Evolutionary conservation across 1,140 invertebrate species (phyloP).

Genomic region (Trissolcus basalis): DNA sequence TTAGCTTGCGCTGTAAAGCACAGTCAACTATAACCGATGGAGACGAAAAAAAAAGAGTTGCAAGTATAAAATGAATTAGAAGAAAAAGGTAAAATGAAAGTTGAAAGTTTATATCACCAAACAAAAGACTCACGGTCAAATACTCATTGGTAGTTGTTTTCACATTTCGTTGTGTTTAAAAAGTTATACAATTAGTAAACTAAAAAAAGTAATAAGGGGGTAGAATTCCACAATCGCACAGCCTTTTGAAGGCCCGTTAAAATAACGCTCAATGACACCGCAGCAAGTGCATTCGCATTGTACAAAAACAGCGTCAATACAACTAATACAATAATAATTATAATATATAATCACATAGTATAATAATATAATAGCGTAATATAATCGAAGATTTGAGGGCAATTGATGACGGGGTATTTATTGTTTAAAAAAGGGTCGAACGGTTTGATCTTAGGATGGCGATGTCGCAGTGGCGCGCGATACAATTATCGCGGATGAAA

Average conservation of each 20-base stretch:
- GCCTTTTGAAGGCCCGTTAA: conserved; percentile 13
- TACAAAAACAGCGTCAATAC: conserved; percentile 36
- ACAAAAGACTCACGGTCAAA: conserved; percentile 11
- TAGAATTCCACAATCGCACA: conserved; percentile 8
- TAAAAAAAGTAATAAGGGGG: background rate
- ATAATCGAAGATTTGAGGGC: conserved; percentile 10
- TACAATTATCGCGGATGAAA: background rate
- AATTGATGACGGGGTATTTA: conserved; percentile 11
- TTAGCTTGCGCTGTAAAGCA: conserved; percentile 9
- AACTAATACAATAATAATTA: conserved; percentile 16
- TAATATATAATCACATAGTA: conserved; percentile 10
- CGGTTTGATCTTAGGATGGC: conserved; percentile 35
- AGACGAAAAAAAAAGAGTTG: background rate
- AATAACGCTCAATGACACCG: conserved; percentile 10
- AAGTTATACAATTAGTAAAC: conserved; percentile 10
- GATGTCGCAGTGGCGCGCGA: too few species aligned
- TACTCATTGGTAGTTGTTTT: conserved; percentile 28
- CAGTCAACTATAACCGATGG: background rate
- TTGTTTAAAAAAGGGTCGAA: conserved; percentile 5
- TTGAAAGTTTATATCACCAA: conserved; percentile 1
- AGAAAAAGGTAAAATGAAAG: background rate
- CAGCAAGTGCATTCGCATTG: conserved; percentile 33
- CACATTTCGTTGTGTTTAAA: background rate
- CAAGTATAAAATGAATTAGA: conserved; percentile 1
- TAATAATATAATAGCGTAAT: conserved; percentile 28